Evolutionary conservation across 2,888 invertebrate species (phyloP).

Genomic region (Eucera pruinosa): DNA sequence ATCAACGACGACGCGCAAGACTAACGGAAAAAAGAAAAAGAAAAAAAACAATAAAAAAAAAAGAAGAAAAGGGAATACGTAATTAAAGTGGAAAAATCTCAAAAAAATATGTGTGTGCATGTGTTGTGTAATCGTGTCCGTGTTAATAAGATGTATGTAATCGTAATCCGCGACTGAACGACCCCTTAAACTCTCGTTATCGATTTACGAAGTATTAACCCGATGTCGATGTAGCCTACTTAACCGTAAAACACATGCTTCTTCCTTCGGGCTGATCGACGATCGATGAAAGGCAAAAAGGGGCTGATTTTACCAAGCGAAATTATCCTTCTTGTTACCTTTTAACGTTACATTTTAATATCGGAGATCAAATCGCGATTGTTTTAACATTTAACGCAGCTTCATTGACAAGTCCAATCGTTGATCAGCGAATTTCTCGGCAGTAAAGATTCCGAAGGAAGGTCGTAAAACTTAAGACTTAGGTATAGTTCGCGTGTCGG

Average conservation of each 20-base stretch:
- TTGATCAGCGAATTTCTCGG: slow-evolving; percentile 1
- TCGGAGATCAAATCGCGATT: too few relatives aligned
- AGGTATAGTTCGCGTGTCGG: slow-evolving; percentile 39
- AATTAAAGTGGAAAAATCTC: too few relatives aligned
- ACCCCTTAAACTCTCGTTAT: slow-evolving; percentile 24
- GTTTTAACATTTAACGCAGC: neutral
- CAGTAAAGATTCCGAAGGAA: slow-evolving; percentile 13
- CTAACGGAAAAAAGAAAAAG: neutral
- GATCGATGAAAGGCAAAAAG: neutral
- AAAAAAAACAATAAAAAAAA: slow-evolving; percentile 14
- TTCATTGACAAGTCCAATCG: neutral
- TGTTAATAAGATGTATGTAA: slow-evolving; percentile 40
- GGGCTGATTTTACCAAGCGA: neutral
- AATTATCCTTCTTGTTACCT: neutral
- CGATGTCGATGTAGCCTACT: slow-evolving; percentile 36
- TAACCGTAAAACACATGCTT: slow-evolving; percentile 16
- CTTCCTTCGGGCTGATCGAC: slow-evolving; percentile 27
- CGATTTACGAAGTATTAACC: slow-evolving; percentile 53
- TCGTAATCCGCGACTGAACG: slow-evolving; percentile 21
- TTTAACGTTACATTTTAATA: too few relatives aligned
- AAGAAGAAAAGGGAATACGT: too few relatives aligned
- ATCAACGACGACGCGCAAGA: slow-evolving; percentile 17
- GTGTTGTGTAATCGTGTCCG: slow-evolving; percentile 41
- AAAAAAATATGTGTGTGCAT: slow-evolving; percentile 34
- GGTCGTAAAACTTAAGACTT: slow-evolving; percentile 31